Base-by-base conservation (phyloP, 53 echinoderm and acorn worm species). In the Actinopyga echinites region DNA sequence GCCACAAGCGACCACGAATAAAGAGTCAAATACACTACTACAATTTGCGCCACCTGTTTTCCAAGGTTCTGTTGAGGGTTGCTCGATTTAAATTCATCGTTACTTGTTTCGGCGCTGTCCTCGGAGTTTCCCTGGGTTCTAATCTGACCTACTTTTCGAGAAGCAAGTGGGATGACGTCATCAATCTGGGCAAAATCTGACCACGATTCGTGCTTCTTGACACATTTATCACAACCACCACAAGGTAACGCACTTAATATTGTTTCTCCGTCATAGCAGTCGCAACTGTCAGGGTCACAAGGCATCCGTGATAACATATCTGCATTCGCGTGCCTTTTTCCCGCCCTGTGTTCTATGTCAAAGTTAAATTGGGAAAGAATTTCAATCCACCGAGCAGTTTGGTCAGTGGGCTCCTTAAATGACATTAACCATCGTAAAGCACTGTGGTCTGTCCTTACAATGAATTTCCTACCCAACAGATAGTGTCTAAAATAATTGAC, bases 401-500 rank as follows among this genome's bases (percentile, higher is more conserved):
- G 87, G 17, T 81, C 85, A 4, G 32, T 42, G 6, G 91, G 87
- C 21, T 91, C 64, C 23, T 69, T 84, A 56, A 91, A 91, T 6
- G 64, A 73, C 80, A 87, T n/a, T n/a, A n/a, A n/a, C n/a, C n/a
- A n/a, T n/a, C n/a, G n/a, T n/a, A n/a, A n/a, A n/a, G n/a, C n/a
- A 69, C 69, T 77, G 54, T 84, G 87, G 68, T 91, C 87, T 5
- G 85, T 87, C 8, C 80, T 73, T 1, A 87, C 38, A 15, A 63
- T 57, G 81, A 92, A 95, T 59, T 81, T 84, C 28, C 63, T 69
- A 11, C 91, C 92, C 0, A 94, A 74, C 30, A 95, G 64, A 49
- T 40, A 90, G n/a, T 91, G 93, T 42, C 91, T 52, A 63, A 88
- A 91, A n/a, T n/a, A n/a, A n/a, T n/a, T n/a, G n/a, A n/a, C n/a